These are phyloP conservation scores for Balaeniceps rex DNA, from an alignment of 2,113 vertebrate genomes.

Conservation along the genomic window DNA sequence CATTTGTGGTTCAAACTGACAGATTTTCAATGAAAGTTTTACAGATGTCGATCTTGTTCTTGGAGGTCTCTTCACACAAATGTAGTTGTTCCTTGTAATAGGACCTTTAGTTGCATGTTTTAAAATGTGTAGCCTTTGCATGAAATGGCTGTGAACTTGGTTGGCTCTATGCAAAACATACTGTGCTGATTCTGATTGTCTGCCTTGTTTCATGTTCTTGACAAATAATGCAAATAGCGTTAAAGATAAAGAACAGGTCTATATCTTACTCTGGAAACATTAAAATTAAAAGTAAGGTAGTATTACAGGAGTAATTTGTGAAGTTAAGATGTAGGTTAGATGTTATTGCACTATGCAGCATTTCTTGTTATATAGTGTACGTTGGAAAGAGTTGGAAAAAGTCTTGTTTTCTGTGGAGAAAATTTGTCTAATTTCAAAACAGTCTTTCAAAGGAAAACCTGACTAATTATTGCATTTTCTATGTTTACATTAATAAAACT, in stretches of 20 bases:
- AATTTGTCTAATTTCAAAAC: neutral
- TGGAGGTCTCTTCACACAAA: neutral
- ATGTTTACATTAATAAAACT: neutral
- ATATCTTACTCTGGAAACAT: neutral
- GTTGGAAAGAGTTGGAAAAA: neutral
- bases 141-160: neutral
- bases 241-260: neutral
- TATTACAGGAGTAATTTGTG: neutral
- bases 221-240: neutral
- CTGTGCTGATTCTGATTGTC: neutral
- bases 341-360: neutral
- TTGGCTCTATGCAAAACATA: neutral
- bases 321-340: neutral
- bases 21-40: neutral
- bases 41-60: neutral
- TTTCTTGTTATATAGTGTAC: neutral
- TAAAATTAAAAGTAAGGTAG: neutral
- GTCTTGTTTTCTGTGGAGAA: neutral
- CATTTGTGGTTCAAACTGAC: neutral
- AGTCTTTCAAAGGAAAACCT: neutral
- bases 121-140: neutral
- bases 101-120: neutral
- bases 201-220: neutral
- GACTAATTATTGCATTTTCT: neutral
- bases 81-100: neutral